Conservation (phyloP, 2,113 vertebrate genomes). For the Solea solea region DNA sequence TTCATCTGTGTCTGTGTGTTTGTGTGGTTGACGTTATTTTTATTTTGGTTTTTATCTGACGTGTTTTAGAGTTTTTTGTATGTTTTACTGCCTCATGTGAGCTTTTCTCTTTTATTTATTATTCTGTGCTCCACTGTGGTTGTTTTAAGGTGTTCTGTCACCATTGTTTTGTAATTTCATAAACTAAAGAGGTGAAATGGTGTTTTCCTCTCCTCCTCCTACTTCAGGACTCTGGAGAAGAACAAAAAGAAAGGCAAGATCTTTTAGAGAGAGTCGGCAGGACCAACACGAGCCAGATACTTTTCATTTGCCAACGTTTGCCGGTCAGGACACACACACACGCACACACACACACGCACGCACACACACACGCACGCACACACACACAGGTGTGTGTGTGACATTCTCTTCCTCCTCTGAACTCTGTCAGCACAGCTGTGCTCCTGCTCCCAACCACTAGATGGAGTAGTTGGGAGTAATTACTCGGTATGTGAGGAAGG, state of each 20-base stretch:
- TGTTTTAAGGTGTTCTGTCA: no score
- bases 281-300: constrained; percentile 78
- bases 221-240: constrained; percentile 95
- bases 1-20: background rate
- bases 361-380: no score
- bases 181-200: no score
- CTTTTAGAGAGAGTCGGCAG: constrained; percentile 86
- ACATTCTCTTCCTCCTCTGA: constrained; percentile 25
- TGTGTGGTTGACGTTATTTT: background rate
- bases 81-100: no score
- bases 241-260: constrained; percentile 99
- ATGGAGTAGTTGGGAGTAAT: constrained; percentile 24
- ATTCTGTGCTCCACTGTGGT: no score
- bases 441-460: constrained; percentile 81
- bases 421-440: constrained; percentile 77
- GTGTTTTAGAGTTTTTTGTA: no score
- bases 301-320: constrained; percentile 90
- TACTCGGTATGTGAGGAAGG: constrained; percentile 39
- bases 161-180: no score
- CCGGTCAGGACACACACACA: constrained; percentile 85
- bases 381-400: no score
- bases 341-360: background rate
- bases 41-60: no score
- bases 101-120: no score
- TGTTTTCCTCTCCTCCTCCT: constrained; percentile 5